Base-by-base conservation (phyloP, 2,888 invertebrate genomes). In the Diabrotica balteata region DNA sequence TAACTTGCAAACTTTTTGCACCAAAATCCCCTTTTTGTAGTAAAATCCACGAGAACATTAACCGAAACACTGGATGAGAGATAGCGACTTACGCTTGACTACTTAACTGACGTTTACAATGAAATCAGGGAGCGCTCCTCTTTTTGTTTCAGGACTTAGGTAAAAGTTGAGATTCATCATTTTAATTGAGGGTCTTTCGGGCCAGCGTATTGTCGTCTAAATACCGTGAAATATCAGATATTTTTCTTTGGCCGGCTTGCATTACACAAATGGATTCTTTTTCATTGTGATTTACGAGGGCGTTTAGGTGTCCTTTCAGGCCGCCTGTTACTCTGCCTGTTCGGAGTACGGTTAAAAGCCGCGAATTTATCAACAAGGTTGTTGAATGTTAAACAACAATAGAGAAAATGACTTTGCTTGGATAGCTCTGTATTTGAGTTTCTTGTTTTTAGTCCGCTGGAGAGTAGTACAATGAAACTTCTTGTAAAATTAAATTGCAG, bases 131-230 rank as follows among this genome's bases (percentile, higher is more conserved):
- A 51, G 65, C 67, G 66, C 32, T 57, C 65, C 59, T 57, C 67
- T 69, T 71, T 72, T 73, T 72, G 69, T 72, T 72, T 53, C 54
- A 58, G 63, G 67, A 69, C 58, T 69, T 70, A 72, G 66, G 73
- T 73, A 66, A 74, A 68, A 72, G 70, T 67, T 67, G 70, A 70
- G 72, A 74, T 77, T 73, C 74, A 73, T 77, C 75, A 77, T 77
- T 73, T 77, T 77, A 77, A 77, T 77, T 77, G 72, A 72, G 65
- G 71, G 72, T 61, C 64, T 63, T 63, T 49, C 9, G 57, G 42
- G 63, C 22, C 65, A 67, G 65, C 71, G 72, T 71, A 73, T 71
- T 70, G 68, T 68, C 61, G 72, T 66, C 69, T 72, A 74, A 72
- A 71, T 70, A 68, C 68, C 67, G 71, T 64, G 66, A 66, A 71